Percentiles rank a stretch among this genome's conserved stretches.
phyloP scores from a whole-genome alignment of 2,888 invertebrate genomes.

The Physocephala rufipes region DNA sequence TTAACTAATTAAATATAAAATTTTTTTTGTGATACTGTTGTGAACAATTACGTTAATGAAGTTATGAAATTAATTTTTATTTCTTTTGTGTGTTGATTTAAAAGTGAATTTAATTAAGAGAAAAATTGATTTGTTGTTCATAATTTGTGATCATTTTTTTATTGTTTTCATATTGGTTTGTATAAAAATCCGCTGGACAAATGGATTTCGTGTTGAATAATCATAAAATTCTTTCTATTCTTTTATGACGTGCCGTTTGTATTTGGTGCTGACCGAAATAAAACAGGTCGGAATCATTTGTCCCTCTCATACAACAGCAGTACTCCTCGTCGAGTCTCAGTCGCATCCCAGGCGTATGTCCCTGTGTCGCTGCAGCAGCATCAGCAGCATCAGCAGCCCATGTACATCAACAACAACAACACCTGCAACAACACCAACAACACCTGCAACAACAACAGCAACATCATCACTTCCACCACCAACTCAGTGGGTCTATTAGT shows the following conservation, averaged over 20 bases:
- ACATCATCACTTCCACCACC: conserved; percentile 61
- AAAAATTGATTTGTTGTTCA: conserved; percentile 42
- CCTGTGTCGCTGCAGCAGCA: conserved; percentile 64
- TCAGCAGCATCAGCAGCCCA: conserved; percentile 51
- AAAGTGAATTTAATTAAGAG: conserved; percentile 32
- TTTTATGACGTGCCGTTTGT: not conserved
- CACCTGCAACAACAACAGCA: conserved; percentile 57
- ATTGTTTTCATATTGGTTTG: conserved; percentile 45
- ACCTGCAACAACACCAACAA: conserved; percentile 54
- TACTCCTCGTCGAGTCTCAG: conserved; percentile 66
- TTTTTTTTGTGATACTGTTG: not conserved
- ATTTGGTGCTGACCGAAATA: not conserved
- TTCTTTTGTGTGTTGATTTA: conserved; percentile 34
- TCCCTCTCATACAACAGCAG: conserved; percentile 66
- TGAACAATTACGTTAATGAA: not conserved
- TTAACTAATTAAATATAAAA: conserved; percentile 4
- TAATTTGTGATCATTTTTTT: conserved; percentile 42
- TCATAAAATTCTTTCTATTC: conserved; percentile 22
- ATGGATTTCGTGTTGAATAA: conserved; percentile 43
- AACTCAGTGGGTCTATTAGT: conserved; percentile 62
- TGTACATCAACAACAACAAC: conserved; percentile 51
- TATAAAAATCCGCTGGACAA: conserved; percentile 39
- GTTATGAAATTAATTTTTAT: not conserved
- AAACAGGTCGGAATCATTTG: conserved; percentile 66
- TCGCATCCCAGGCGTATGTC: conserved; percentile 66